Base-by-base conservation (phyloP, 2,797 vertebrate species). In the Molossus alvarezi region DNA sequence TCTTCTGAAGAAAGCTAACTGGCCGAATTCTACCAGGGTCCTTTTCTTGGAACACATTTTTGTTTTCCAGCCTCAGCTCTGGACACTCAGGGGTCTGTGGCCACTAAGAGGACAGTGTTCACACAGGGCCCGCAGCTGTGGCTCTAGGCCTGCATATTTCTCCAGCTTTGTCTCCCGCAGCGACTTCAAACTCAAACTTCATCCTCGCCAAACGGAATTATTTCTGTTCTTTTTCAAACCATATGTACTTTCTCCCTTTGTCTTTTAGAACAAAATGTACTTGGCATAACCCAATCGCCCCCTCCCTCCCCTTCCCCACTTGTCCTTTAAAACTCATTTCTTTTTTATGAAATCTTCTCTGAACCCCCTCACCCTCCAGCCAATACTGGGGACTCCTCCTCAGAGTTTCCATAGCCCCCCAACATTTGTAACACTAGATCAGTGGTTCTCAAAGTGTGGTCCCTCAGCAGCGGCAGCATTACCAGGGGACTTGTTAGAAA, bases 161-260 rank as follows among this genome's bases (percentile, higher is more conserved):
- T 83, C 41, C 23, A 53, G 58, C 33, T 51, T 87, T 37, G 92
- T n/a, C 71, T 82, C 29, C 29, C 20, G 7, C 13, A 71, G 1
- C 48, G 55, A 29, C 71, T 71, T 88, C 77, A 90, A 87, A 91
- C 64, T 93, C 90, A 87, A 33, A 84, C 18, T 65, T 72, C 75
- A 55, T 71, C 51, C 48, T 1, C 12, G 73, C 15, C 41, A 90
- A 86, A 21, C 3, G 14, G 12, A 91, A 94, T 73, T 65, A 85
- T 33, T 27, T 64, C 53, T 11, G 69, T 60, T 82, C 53, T 69
- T 73, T 77, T 29, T 10, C 60, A 77, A 93, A 55, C 13, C 51
- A 23, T n/a, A 79, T 41, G 37, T 25, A 72, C 37, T 65, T 29
- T 93, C 20, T 81, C 7, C 69, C 67, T 91, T 57, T 57, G 23